Evolutionary conservation across 2,113 vertebrate species (phyloP).

Genomic region (Leuciscus idus): DNA sequence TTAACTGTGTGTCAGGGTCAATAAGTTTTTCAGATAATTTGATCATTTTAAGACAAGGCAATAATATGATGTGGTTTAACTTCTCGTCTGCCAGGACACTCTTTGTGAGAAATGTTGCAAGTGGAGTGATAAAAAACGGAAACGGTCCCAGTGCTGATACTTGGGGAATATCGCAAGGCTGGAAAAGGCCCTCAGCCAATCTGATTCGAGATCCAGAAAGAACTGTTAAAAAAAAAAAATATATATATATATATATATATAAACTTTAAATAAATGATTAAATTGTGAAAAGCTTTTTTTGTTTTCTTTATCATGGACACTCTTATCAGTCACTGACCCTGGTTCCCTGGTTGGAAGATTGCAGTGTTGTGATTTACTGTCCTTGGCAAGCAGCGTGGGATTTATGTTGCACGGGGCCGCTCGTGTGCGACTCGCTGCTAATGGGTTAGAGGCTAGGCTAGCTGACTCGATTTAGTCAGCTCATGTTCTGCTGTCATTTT

Average conservation of each 20-base stretch:
- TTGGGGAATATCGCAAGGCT: too few relatives aligned
- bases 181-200: too few relatives aligned
- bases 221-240: too few relatives aligned
- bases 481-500: background rate
- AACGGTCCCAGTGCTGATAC: too few relatives aligned
- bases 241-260: too few relatives aligned
- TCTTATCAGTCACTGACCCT: conserved; percentile 6
- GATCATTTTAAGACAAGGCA: background rate
- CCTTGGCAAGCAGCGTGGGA: conserved; percentile 1
- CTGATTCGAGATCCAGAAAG: too few relatives aligned
- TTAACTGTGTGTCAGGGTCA: background rate
- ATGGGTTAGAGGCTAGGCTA: conserved; percentile 21
- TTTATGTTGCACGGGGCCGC: conserved; percentile 8
- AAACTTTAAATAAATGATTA: too few relatives aligned
- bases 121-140: too few relatives aligned
- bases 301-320: background rate
- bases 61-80: background rate
- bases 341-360: conserved; percentile 24
- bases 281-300: background rate
- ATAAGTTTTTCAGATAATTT: background rate
- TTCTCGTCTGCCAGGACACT: too few relatives aligned
- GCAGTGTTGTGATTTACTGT: conserved; percentile 30
- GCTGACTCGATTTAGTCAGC: background rate
- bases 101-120: too few relatives aligned
- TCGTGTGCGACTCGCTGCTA: background rate